Percentiles rank a stretch among this genome's conserved stretches.
Conservation (phyloP, 2,113 vertebrate genomes). For the Menura novaehollandiae region DNA sequence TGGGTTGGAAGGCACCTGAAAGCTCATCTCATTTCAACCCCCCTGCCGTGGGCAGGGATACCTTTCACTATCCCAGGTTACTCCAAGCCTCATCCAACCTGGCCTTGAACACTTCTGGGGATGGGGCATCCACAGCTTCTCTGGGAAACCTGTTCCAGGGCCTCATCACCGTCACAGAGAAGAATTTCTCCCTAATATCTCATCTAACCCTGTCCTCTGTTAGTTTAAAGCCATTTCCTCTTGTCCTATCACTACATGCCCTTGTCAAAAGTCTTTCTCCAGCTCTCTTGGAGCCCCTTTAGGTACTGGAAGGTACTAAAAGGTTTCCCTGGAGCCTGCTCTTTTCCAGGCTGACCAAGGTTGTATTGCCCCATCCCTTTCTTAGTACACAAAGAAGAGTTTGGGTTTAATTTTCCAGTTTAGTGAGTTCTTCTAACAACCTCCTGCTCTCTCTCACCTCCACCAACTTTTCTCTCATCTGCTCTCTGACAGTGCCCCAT, state of each 20-base stretch:
- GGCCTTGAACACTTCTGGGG: background rate
- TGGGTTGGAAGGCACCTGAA: background rate
- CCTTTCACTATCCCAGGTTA: background rate
- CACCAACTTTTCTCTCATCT: background rate
- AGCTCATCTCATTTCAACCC: background rate
- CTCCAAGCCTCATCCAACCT: background rate
- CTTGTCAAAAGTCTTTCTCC: background rate
- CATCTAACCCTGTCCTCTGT: background rate
- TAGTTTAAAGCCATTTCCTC: background rate
- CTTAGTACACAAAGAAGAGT: background rate
- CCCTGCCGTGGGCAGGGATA: background rate
- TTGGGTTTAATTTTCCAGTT: background rate
- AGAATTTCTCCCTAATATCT: background rate
- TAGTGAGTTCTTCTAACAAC: background rate
- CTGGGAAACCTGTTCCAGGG: background rate
- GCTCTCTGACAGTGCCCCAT: accelerated
- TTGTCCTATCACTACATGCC: background rate
- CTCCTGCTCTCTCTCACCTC: background rate
- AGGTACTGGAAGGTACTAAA: background rate
- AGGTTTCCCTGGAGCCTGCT: background rate
- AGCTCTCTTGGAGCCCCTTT: background rate
- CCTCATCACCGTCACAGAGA: background rate
- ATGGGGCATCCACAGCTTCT: background rate
- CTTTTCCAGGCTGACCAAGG: background rate
- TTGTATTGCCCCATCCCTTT: background rate